Evolutionary conservation across 1,140 invertebrate species (phyloP).

Genomic region (Brachionus rubens): DNA sequence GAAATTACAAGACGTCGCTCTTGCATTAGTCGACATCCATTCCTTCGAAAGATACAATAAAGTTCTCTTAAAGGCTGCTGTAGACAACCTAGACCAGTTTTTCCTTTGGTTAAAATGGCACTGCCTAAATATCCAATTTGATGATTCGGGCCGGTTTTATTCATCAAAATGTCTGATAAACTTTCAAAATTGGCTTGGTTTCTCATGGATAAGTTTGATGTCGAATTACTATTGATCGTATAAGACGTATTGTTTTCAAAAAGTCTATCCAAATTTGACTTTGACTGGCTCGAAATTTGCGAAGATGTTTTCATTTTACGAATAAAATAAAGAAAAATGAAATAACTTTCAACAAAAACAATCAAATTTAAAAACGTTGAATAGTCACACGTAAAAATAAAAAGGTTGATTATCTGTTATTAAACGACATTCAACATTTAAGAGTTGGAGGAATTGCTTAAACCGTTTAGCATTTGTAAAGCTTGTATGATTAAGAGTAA

Average conservation of each 20-base stretch:
- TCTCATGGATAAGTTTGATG: background rate
- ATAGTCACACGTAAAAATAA: background rate
- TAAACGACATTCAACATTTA: slow-evolving; percentile 32
- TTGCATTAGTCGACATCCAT: slow-evolving; percentile 39
- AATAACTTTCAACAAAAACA: background rate
- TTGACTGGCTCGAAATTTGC: background rate
- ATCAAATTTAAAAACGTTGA: slow-evolving; percentile 1
- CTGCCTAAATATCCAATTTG: slow-evolving; percentile 42
- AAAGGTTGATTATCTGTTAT: slow-evolving; percentile 32
- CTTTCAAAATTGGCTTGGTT: background rate
- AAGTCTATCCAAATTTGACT: background rate
- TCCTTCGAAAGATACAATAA: slow-evolving; percentile 21
- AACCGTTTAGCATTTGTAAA: slow-evolving; percentile 7
- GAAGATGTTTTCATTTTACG: slow-evolving; percentile 1
- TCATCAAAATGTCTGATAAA: slow-evolving; percentile 19
- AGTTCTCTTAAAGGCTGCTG: slow-evolving; percentile 39
- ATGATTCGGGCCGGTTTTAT: background rate
- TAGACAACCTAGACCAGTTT: slow-evolving; percentile 34
- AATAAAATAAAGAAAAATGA: background rate
- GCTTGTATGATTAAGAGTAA: too few species aligned
- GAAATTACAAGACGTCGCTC: slow-evolving; percentile 8
- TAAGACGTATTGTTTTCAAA: background rate
- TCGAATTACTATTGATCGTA: slow-evolving; percentile 16
- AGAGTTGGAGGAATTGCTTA: background rate
- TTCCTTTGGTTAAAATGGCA: slow-evolving; percentile 39